A percentile compares a stretch with the other conserved stretches of the same genome.
phyloP scores from a whole-genome alignment of 1,140 invertebrate species.

The Trichomalopsis sarcophagae region DNA sequence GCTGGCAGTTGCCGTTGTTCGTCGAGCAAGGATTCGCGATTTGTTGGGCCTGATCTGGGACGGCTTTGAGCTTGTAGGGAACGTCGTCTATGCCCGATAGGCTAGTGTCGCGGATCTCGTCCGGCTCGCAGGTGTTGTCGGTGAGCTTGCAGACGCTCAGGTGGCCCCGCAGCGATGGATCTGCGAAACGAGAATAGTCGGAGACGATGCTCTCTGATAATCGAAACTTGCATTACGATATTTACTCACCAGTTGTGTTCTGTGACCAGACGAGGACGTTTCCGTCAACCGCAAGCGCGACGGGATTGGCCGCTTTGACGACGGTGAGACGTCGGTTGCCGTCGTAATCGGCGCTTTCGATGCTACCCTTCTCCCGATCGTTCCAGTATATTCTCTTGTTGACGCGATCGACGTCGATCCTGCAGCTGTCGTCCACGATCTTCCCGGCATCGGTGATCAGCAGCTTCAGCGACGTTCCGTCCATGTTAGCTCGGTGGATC shows the following conservation, averaged over 20 bases:
- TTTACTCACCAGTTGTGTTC: constrained; percentile 11
- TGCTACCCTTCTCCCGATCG: constrained; percentile 12
- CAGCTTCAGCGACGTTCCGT: constrained; percentile 12
- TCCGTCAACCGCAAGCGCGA: constrained; percentile 2
- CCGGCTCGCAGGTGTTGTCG: not conserved
- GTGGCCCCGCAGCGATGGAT: not conserved
- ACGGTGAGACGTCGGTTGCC: not conserved
- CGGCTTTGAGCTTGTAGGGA: constrained; percentile 4
- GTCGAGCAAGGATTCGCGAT: not conserved
- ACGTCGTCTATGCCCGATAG: not conserved
- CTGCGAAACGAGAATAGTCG: not conserved
- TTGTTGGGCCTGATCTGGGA: not conserved
- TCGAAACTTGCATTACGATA: not conserved
- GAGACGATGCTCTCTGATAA: too few relatives aligned
- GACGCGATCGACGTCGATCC: constrained; percentile 4
- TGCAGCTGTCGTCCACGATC: constrained; percentile 1
- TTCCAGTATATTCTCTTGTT: constrained; percentile 33
- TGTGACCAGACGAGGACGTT: constrained; percentile 15
- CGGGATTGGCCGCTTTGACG: not conserved
- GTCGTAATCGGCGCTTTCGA: constrained; percentile 26
- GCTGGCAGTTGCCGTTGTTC: constrained; percentile 11
- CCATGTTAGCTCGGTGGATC: constrained; percentile 27
- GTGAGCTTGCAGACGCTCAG: not conserved
- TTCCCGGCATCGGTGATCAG: constrained; percentile 7
- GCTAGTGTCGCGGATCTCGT: not conserved